Conservation (phyloP, 2,113 vertebrate genomes). For the Gopherus evgoodei region DNA sequence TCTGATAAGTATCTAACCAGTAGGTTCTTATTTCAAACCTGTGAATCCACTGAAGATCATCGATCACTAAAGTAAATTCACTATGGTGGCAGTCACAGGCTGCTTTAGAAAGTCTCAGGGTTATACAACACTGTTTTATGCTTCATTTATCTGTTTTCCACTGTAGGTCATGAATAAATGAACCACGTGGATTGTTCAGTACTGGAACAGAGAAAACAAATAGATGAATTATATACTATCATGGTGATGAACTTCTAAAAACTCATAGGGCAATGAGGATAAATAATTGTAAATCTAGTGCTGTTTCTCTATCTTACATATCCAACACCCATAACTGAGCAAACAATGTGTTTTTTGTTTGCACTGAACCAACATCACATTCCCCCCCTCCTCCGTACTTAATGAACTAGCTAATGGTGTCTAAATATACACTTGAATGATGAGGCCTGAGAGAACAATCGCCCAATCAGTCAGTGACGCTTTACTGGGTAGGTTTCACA, state of each 20-base stretch:
- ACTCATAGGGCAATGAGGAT: background rate
- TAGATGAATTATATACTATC: background rate
- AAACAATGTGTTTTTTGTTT: background rate
- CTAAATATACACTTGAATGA: background rate
- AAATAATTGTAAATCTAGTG: background rate
- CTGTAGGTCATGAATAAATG: conserved; percentile 12
- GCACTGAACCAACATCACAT: background rate
- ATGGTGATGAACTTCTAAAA: background rate
- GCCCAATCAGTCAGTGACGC: background rate
- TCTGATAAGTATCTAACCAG: background rate
- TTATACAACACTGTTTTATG: conserved; percentile 21
- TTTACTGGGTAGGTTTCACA: background rate
- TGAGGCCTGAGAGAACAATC: background rate
- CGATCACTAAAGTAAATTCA: background rate
- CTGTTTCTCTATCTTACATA: background rate
- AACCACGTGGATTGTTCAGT: background rate
- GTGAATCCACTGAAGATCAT: background rate
- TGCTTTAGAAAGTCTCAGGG: background rate
- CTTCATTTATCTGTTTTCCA: conserved; percentile 14
- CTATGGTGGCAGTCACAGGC: background rate
- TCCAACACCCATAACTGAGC: background rate
- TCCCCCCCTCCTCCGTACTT: background rate
- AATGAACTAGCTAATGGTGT: background rate
- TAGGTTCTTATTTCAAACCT: background rate
- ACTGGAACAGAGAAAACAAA: background rate